phyloP scores from a whole-genome alignment of 53 echinoderm and acorn worm species.

The Luidia sarsii region DNA sequence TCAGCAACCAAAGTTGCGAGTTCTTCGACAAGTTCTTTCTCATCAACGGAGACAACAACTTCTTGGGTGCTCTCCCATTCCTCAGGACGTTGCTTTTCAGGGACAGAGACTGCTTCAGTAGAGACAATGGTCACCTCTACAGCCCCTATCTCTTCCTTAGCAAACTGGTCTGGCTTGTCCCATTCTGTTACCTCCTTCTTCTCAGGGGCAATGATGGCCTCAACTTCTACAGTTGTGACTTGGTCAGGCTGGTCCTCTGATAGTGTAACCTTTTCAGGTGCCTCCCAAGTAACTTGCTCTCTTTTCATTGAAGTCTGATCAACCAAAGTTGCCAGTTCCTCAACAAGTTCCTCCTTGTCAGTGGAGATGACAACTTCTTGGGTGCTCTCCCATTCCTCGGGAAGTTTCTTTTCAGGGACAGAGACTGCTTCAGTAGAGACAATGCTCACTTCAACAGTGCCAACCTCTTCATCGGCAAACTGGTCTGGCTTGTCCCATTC shows the following conservation, averaged over 20 bases:
- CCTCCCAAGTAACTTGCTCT: constrained; percentile 20
- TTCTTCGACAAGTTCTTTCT: constrained; percentile 45
- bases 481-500: constrained; percentile 50
- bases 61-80: constrained; percentile 21
- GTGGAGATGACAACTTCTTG: constrained; percentile 20
- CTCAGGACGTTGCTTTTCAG: constrained; percentile 27
- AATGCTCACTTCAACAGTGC: not conserved
- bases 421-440: constrained; percentile 46
- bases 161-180: constrained; percentile 46
- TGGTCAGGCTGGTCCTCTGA: constrained; percentile 30
- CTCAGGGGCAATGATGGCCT: constrained; percentile 45
- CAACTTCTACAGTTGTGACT: constrained; percentile 34
- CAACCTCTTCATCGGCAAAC: constrained; percentile 8
- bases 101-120: constrained; percentile 30
- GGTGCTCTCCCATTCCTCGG: constrained; percentile 39
- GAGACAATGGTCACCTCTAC: constrained; percentile 3
- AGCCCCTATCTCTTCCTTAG: not conserved
- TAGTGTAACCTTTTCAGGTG: constrained; percentile 12
- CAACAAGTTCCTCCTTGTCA: constrained; percentile 35
- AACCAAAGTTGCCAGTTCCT: constrained; percentile 24
- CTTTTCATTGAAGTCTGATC: constrained; percentile 26
- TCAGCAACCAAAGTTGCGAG: constrained; percentile 34
- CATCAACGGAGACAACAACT: constrained; percentile 37
- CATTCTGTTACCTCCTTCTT: constrained; percentile 23
- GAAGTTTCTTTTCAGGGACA: constrained; percentile 28